These are phyloP conservation scores for Lacerta viridis DNA, from an alignment of 2,797 vertebrate genomes.

Conservation along the genomic window DNA sequence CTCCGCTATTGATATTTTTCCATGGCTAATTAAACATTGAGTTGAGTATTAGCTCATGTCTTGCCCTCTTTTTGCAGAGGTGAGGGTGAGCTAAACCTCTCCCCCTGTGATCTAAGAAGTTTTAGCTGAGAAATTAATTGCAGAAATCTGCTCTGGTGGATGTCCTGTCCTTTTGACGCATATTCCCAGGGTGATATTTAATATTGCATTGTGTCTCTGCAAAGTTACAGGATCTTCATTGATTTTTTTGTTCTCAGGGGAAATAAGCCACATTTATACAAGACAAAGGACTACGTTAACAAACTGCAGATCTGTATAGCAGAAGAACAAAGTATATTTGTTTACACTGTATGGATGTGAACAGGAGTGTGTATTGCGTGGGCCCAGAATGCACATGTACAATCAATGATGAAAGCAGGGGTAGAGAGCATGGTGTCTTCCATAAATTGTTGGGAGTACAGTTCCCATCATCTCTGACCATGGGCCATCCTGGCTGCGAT, in stretches of 20 bases:
- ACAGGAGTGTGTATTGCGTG: neutral
- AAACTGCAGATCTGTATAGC: neutral
- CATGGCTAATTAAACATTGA: slow-evolving; percentile 74
- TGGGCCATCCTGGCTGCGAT: neutral
- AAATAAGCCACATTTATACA: slow-evolving; percentile 30
- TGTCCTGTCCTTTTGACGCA: slow-evolving; percentile 21
- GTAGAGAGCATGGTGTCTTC: neutral
- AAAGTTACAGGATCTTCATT: slow-evolving; percentile 39
- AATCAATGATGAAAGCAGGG: neutral
- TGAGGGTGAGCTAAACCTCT: slow-evolving; percentile 40
- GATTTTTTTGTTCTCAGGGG: slow-evolving; percentile 50
- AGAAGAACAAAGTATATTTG: neutral
- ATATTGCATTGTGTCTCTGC: slow-evolving; percentile 46
- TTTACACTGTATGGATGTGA: neutral
- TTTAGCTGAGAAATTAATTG: slow-evolving; percentile 50
- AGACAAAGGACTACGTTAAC: slow-evolving; percentile 15
- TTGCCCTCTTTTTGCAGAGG: slow-evolving; percentile 67
- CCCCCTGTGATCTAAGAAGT: slow-evolving; percentile 39
- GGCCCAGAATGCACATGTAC: neutral
- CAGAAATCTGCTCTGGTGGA: slow-evolving; percentile 36
- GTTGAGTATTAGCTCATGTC: slow-evolving; percentile 64
- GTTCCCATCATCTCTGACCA: too few relatives aligned
- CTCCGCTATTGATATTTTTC: slow-evolving; percentile 74
- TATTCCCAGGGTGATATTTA: slow-evolving; percentile 44
- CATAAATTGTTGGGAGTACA: too few relatives aligned